Percentiles rank a stretch among this genome's conserved stretches.
Conservation (phyloP, 2,113 vertebrate genomes). For the Sebastes fasciatus region DNA sequence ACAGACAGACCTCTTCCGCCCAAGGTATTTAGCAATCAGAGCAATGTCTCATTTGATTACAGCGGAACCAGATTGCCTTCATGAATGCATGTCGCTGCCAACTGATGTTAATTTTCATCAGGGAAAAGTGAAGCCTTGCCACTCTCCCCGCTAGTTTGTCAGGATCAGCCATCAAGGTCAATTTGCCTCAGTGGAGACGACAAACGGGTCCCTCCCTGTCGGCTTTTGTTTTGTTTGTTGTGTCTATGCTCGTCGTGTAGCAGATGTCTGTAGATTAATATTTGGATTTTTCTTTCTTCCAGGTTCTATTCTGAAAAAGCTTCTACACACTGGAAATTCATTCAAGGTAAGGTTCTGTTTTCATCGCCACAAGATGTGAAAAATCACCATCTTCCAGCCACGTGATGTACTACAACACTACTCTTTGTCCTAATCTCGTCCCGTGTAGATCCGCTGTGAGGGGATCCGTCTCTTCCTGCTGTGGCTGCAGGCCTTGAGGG, state of each 20-base stretch:
- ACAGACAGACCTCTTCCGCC: slow-evolving; percentile 40
- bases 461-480: slow-evolving; percentile 97
- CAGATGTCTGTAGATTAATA: neutral
- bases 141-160: slow-evolving; percentile 39
- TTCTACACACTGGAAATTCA: slow-evolving; percentile 99
- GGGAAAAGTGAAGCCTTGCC: slow-evolving; percentile 49
- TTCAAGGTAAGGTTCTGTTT: slow-evolving; percentile 89
- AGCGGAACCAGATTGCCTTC: slow-evolving; percentile 55
- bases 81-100: slow-evolving; percentile 51
- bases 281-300: slow-evolving; percentile 45
- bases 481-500: slow-evolving; percentile 97
- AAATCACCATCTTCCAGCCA: neutral
- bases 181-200: slow-evolving; percentile 37
- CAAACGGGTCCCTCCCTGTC: neutral
- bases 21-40: slow-evolving; percentile 69
- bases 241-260: slow-evolving; percentile 2
- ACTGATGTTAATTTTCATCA: slow-evolving; percentile 70
- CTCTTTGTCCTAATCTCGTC: neutral
- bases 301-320: slow-evolving; percentile 99
- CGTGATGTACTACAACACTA: neutral
- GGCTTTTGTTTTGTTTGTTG: slow-evolving; percentile 1
- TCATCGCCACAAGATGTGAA: neutral
- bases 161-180: slow-evolving; percentile 56
- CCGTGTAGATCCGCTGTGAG: slow-evolving; percentile 93
- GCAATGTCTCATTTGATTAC: slow-evolving; percentile 72